Percentiles rank a stretch among this genome's conserved stretches.
These are phyloP conservation scores for Acleris emargana DNA, from an alignment of 2,888 invertebrate genomes.

Conservation along the genomic window DNA sequence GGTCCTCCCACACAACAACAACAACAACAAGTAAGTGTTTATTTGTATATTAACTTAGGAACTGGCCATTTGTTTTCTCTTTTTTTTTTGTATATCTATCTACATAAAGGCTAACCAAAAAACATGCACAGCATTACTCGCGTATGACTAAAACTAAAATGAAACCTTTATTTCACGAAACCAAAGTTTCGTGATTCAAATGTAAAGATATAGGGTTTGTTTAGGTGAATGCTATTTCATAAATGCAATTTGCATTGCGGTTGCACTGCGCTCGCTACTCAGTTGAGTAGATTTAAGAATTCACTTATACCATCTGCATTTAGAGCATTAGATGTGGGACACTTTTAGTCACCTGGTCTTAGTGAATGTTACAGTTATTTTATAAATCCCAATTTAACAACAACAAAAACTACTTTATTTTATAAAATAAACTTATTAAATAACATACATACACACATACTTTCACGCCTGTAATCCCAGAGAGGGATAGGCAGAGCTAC, in stretches of 20 bases:
- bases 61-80: neutral
- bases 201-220: conserved; percentile 21
- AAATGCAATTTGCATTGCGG: conserved; percentile 30
- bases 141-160: conserved; percentile 5
- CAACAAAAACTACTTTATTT: too few relatives aligned
- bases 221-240: conserved; percentile 24
- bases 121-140: neutral
- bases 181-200: conserved; percentile 24
- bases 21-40: too few relatives aligned
- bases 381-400: too few relatives aligned
- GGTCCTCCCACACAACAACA: too few relatives aligned
- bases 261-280: neutral
- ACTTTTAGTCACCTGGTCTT: too few relatives aligned
- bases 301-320: neutral
- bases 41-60: too few relatives aligned
- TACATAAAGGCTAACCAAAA: neutral
- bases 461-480: too few relatives aligned
- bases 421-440: too few relatives aligned
- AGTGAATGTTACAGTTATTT: too few relatives aligned
- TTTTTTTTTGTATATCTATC: neutral
- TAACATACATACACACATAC: too few relatives aligned
- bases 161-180: conserved; percentile 3
- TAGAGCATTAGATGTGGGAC: too few relatives aligned
- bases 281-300: conserved; percentile 11
- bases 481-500: too few relatives aligned